Evolutionary conservation across 2,888 invertebrate species (phyloP), one percentile per base, ranked within the genome.

Genomic region (Watsonalla binaria): DNA sequence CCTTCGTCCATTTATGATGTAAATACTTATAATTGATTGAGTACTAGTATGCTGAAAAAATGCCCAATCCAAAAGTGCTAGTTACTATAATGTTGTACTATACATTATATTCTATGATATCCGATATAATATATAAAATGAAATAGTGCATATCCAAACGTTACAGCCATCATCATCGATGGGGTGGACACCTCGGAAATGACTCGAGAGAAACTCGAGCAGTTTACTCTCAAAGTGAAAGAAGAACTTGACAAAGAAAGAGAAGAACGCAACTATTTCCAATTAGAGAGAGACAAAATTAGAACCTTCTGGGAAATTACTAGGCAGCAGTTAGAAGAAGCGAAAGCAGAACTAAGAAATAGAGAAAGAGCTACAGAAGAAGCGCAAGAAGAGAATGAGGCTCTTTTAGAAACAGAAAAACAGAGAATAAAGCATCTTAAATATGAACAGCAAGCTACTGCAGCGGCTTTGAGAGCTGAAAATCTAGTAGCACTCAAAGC

Each of bases 251-350:
- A 98, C 76, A 93, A 96, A 55, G 98, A 99, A 83, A 92, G 98
- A 70, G 98, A 98, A 82, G 98, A 99, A 82, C 90, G 99, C 53
- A 98, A 98, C 83, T 98, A 96, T 80, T 98, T 98, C 73, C 98
- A 98, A 85, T 83, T 98, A 70, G 99, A 99, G 88, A 92, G 98
- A 65, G 98, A 98, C 80, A 98, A 98, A 86, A 92, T 98, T 13
- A 93, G 97, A 65, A 97, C 97, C 5, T 98, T 98, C 80, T 99
- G 98, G 98, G 98, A 98, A 84, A 97, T 98, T 53, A 96, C 98
- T 0, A 93, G 96, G 63, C 94, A 96, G 68, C 97, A 98, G 76
- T 86, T 98, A 46, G 97, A 98, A 73, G 96, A 97, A 87, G 93
- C 94, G 9, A 94, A 94, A 75, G 95, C 96, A 6, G 92, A 92